Evolutionary conservation across 2,113 vertebrate genomes (phyloP), one percentile per base, ranked within the genome.

Genomic region (Rafetus swinhoei): DNA sequence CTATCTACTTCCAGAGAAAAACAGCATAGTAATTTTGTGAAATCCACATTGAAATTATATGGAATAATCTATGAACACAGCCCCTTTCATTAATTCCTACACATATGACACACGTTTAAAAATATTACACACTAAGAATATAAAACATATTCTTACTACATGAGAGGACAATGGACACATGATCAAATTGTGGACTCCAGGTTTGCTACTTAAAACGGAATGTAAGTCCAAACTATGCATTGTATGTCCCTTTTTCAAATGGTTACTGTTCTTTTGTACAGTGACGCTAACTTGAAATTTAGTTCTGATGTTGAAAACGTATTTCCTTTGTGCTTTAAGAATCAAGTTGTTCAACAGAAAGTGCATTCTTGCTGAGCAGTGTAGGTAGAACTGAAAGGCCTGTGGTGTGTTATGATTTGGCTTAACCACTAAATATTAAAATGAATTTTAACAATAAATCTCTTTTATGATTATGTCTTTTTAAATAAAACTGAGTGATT

Each of bases 261-360:
- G 2, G 25, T 62, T 90, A 84, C 52, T 84, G 3, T 82, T 96
- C 15, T 62, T 74, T 81, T 82, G 11, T 45, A 74, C 15, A 39
- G 1, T n/a, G 92, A 81, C 89, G 27, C 18, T 94, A 82, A 84
- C 59, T 92, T 96, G 86, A 96, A 91, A 90, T 82, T 80, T 82
- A 59, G 9, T 94, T 96, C 76, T 86, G 81, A 7, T 81, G 62
- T 60, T 88, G 4, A 88, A 45, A 25, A 8, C 10, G 16, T 25
- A 59, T 93, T 93, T 89, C 54, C 86, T 94, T 86, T 95, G 72
- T 79, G 52, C 35, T 65, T 87, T 27, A 94, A 92, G 89, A 87
- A 59, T 77, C 53, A 86, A 94, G 32, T 92, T 93, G 14, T 79
- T 83, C 50, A 95, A 32, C 69, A 92, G 87, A 79, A 83, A 82